Conservation (phyloP, 2,113 vertebrate species). For the Galemys pyrenaicus region DNA sequence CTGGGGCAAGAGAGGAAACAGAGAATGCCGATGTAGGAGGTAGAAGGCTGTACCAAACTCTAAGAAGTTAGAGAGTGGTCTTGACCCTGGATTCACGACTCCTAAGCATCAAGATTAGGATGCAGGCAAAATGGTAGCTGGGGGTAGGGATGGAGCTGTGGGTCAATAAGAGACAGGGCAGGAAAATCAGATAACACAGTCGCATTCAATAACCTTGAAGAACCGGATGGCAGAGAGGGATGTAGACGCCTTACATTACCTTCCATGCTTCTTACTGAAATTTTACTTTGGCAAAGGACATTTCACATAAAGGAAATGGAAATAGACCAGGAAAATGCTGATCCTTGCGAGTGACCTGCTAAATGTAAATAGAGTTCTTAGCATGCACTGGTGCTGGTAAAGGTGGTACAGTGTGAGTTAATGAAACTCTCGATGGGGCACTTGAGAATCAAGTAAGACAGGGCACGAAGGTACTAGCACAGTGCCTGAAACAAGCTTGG, state of each 20-base stretch:
- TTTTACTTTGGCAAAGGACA: neutral
- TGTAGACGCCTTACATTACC: neutral
- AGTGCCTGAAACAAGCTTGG: neutral
- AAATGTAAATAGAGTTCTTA: neutral
- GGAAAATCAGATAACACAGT: neutral
- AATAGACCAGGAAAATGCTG: neutral
- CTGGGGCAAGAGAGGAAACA: neutral
- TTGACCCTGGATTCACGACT: neutral
- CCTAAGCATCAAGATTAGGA: neutral
- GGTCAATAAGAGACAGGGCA: neutral
- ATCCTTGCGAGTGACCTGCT: neutral
- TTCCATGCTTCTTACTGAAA: slow-evolving; percentile 21
- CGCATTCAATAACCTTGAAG: neutral
- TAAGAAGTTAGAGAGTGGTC: neutral
- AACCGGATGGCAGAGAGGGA: neutral
- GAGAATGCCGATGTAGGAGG: neutral
- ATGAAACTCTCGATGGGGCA: neutral
- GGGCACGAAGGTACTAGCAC: neutral
- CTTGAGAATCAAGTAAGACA: neutral
- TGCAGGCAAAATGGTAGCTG: neutral
- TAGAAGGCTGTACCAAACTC: neutral
- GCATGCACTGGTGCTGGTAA: neutral
- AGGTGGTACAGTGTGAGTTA: neutral
- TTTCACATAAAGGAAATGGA: neutral
- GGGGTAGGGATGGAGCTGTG: neutral